Evolutionary conservation across 1,140 invertebrate genomes (phyloP), one percentile per base, ranked within the genome.

Genomic region (Drosophila fuyamai): DNA sequence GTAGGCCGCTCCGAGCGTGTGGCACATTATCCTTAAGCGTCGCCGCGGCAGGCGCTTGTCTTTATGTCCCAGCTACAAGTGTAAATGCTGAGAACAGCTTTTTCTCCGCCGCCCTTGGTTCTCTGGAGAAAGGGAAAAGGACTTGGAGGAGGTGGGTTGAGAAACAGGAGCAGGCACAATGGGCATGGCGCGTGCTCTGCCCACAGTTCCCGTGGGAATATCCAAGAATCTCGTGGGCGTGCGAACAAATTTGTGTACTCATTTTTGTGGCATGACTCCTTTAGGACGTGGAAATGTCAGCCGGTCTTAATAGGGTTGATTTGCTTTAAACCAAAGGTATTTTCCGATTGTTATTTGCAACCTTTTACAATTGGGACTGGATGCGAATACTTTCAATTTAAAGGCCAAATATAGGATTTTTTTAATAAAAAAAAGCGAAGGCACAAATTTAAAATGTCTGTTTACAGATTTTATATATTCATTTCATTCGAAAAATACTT

Each of bases 11-110:
- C 7, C n/a, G 44, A 81, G 63, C 79, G 80, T 86, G 84, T 57
- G 82, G 65, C 84, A 81, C 72, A 86, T 86, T 86, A 86, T 86
- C 82, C 84, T 86, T 86, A 72, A 86, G 60, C 82, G 84, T 50
- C 80, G 84, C 72, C 76, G 58, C 29, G 75, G 66, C 82, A 76
- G 65, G 10, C 84, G 82, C 46, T 81, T 68, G 48, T 84, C 62
- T 66, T 70, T 75, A 61, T 75, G 53, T 79, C 48, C 71, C 14
- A 27, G 60, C 41, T 81, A 81, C 81, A 85, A 85, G 81, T 85
- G 79, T 63, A 85, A 75, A 59, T 65, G 80, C 79, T 53, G 51
- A 70, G 70, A 74, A 62, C 70, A 84, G 76, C 81, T 85, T 84
- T 68, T 78, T 58, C 32, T 62, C 38, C 10, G 38, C 13, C 23